Percentiles rank a stretch among this genome's conserved stretches.
These are phyloP conservation scores for Colletes latitarsis DNA, from an alignment of 1,140 invertebrate genomes.

Conservation along the genomic window DNA sequence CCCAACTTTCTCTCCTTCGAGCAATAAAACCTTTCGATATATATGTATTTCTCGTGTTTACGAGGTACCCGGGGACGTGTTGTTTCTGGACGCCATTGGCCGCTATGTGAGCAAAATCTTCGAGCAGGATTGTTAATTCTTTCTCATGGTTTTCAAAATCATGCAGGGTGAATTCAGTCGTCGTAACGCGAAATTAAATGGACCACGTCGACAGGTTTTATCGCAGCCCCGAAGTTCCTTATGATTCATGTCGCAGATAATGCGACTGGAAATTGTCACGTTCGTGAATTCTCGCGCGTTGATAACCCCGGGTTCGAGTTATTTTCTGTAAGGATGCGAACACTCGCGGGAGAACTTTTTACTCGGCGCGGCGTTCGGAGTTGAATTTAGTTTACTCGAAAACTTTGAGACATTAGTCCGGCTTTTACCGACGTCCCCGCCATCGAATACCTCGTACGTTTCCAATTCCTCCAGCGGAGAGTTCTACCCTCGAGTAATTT, in stretches of 20 bases:
- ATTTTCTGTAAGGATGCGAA: constrained; percentile 44
- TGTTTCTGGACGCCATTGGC: constrained; percentile 21
- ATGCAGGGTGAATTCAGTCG: too few species aligned
- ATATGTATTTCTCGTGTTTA: constrained; percentile 31
- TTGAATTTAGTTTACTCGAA: constrained; percentile 58
- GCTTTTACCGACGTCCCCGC: constrained; percentile 7
- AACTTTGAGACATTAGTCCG: constrained; percentile 52
- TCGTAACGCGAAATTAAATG: constrained; percentile 39
- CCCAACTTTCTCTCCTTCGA: constrained; percentile 20
- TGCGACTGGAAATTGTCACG: constrained; percentile 24
- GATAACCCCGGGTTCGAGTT: constrained; percentile 37
- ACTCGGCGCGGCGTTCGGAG: constrained; percentile 33
- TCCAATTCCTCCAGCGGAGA: constrained; percentile 38
- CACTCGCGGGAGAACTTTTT: constrained; percentile 49
- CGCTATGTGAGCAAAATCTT: constrained; percentile 27
- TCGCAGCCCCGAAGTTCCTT: constrained; percentile 7
- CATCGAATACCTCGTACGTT: constrained; percentile 47
- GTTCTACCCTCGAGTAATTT: constrained; percentile 53
- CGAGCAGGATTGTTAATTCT: constrained; percentile 30
- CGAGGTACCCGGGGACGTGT: constrained; percentile 29
- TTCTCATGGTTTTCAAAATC: constrained; percentile 11
- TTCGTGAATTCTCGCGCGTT: constrained; percentile 30
- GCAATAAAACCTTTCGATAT: constrained; percentile 37
- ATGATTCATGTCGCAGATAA: constrained; percentile 34
- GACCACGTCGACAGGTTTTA: constrained; percentile 17